A percentile compares a stretch with the other conserved stretches of the same genome.
Evolutionary conservation across 2,888 invertebrate species (phyloP).

Genomic region (Amphipoea lucens): DNA sequence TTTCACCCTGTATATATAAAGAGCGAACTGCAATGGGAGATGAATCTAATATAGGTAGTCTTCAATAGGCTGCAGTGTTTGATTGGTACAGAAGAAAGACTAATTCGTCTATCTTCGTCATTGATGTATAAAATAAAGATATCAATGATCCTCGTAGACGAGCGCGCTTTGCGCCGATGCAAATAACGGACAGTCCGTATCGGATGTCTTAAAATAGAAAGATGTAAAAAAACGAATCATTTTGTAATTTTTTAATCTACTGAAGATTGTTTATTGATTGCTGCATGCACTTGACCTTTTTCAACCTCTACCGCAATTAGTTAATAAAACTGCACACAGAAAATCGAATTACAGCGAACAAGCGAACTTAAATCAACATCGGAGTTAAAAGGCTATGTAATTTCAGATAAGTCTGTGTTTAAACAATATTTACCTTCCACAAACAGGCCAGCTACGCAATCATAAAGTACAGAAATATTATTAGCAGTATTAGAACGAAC

Average conservation of each 20-base stretch:
- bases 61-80: too few species aligned
- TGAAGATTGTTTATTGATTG: neutral
- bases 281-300: neutral
- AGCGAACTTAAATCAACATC: slow-evolving; percentile 20
- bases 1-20: too few species aligned
- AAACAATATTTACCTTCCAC: slow-evolving; percentile 54
- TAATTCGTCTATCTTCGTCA: neutral
- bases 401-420: slow-evolving; percentile 34
- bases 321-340: slow-evolving; percentile 1
- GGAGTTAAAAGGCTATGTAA: slow-evolving; percentile 21
- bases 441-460: slow-evolving; percentile 60
- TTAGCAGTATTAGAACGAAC: slow-evolving; percentile 71
- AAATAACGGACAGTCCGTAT: neutral
- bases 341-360: slow-evolving; percentile 25
- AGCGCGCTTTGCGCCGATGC: neutral
- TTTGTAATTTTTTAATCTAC: neutral
- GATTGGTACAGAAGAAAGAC: neutral
- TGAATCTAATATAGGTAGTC: too few species aligned
- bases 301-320: neutral
- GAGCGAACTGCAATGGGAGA: neutral
- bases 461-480: slow-evolving; percentile 78
- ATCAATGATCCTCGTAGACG: neutral
- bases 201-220: neutral
- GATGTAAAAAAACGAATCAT: neutral
- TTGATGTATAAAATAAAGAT: too few species aligned